phyloP scores from a whole-genome alignment of 30 jellyfish, hydroid and myxozoan species.

The Hydractinia symbiolongicarpus region DNA sequence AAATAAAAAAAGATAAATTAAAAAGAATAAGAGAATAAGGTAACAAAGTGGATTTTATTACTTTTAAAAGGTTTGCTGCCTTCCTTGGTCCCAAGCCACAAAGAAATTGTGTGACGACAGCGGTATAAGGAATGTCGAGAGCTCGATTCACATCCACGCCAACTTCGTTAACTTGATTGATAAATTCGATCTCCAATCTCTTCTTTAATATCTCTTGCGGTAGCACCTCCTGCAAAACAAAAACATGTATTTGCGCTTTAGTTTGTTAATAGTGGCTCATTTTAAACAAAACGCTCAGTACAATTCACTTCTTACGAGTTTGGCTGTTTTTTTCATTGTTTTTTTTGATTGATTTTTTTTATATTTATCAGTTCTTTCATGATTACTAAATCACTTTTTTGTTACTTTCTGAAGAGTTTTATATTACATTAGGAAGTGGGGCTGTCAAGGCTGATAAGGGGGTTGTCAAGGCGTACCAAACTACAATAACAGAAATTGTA shows the following conservation, averaged over 20 bases:
- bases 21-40: background rate
- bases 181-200: slow-evolving; percentile 73
- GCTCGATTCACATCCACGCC: slow-evolving; percentile 95
- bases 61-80: slow-evolving; percentile 89
- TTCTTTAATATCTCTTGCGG: slow-evolving; percentile 60
- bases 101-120: slow-evolving; percentile 68
- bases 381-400: no score
- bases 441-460: no score
- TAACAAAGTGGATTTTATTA: background rate
- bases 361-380: no score
- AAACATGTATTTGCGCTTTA: background rate
- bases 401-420: no score
- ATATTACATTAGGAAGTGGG: no score
- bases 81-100: slow-evolving; percentile 99
- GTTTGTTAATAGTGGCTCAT: background rate
- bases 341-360: no score
- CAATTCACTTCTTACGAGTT: no score
- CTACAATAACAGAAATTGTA: no score
- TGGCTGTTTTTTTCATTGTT: no score
- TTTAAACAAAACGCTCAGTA: no score
- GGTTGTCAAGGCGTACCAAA: no score
- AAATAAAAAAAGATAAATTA: background rate
- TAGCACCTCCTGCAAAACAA: slow-evolving; percentile 53
- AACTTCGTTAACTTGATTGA: slow-evolving; percentile 76
- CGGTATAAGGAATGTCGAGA: slow-evolving; percentile 64